Conservation (phyloP, 2,888 invertebrate species). For the Patella ulyssiponensis region DNA sequence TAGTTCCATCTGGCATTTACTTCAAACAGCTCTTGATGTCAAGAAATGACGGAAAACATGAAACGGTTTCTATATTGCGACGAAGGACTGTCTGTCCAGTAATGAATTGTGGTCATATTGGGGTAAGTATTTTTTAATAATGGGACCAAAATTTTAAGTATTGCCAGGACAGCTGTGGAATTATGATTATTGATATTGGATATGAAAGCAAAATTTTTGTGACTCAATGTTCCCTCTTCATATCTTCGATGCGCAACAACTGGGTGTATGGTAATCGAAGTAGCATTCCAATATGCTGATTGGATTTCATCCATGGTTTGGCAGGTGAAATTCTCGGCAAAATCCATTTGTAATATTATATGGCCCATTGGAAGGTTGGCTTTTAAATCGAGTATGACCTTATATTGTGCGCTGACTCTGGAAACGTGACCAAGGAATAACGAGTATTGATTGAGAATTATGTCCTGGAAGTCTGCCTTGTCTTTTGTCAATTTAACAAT, state of each 20-base stretch:
- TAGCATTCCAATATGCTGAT: neutral
- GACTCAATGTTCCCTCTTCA: neutral
- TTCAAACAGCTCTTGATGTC: conserved; percentile 25
- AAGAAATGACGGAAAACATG: conserved; percentile 33
- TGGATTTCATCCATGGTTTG: conserved; percentile 5
- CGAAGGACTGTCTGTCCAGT: conserved; percentile 45
- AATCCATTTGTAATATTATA: conserved; percentile 39
- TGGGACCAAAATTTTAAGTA: conserved; percentile 24
- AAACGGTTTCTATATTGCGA: conserved; percentile 39
- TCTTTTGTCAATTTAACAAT: conserved; percentile 24
- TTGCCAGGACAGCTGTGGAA: conserved; percentile 25
- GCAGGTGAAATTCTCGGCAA: conserved; percentile 39
- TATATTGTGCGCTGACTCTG: conserved; percentile 29
- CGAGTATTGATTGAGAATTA: conserved; percentile 23
- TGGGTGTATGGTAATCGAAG: neutral
- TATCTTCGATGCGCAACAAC: neutral
- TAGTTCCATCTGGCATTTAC: conserved; percentile 33
- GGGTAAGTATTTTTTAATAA: neutral
- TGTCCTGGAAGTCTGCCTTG: conserved; percentile 22
- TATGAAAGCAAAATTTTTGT: conserved; percentile 25
- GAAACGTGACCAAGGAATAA: conserved; percentile 27
- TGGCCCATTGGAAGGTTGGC: conserved; percentile 24
- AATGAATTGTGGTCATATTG: conserved; percentile 14
- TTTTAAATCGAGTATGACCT: conserved; percentile 30
- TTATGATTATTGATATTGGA: conserved; percentile 31